These are phyloP conservation scores for Eugnorisma glareosa DNA, from an alignment of 2,888 invertebrate species.

Conservation along the genomic window DNA sequence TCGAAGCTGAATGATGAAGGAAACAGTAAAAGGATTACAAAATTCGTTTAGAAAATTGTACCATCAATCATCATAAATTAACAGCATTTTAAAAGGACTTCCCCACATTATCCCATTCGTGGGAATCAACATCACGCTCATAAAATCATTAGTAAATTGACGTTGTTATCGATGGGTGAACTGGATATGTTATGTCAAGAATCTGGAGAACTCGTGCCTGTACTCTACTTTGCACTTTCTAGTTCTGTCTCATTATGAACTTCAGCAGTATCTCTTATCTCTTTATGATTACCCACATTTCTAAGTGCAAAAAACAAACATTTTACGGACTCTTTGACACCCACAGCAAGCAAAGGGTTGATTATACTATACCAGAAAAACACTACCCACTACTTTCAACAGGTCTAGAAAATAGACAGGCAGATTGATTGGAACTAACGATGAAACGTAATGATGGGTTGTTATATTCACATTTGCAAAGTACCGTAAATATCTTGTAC, in stretches of 20 bases:
- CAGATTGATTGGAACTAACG: conserved; percentile 35
- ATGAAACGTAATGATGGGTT: conserved; percentile 31
- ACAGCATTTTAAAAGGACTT: background rate
- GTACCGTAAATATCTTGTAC: conserved; percentile 53
- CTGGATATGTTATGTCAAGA: conserved; percentile 95
- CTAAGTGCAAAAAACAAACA: conserved; percentile 40
- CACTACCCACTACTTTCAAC: background rate
- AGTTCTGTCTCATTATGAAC: conserved; percentile 88
- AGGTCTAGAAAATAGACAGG: conserved; percentile 19
- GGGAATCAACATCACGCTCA: background rate
- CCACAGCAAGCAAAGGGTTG: background rate
- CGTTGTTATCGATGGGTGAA: conserved; percentile 90
- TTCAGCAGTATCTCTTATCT: conserved; percentile 91
- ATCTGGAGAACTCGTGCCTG: conserved; percentile 94
- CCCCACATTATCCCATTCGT: background rate
- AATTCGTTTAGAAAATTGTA: conserved; percentile 5
- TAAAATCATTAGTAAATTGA: background rate
- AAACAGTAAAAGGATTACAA: conserved; percentile 31
- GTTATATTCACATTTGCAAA: conserved; percentile 61
- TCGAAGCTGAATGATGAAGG: conserved; percentile 39
- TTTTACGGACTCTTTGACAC: background rate
- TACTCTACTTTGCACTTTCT: conserved; percentile 89
- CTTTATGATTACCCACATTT: conserved; percentile 85
- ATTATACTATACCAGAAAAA: background rate
- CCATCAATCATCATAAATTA: background rate